Evolutionary conservation across 2,113 vertebrate genomes (phyloP).

Genomic region (Abramis brama): DNA sequence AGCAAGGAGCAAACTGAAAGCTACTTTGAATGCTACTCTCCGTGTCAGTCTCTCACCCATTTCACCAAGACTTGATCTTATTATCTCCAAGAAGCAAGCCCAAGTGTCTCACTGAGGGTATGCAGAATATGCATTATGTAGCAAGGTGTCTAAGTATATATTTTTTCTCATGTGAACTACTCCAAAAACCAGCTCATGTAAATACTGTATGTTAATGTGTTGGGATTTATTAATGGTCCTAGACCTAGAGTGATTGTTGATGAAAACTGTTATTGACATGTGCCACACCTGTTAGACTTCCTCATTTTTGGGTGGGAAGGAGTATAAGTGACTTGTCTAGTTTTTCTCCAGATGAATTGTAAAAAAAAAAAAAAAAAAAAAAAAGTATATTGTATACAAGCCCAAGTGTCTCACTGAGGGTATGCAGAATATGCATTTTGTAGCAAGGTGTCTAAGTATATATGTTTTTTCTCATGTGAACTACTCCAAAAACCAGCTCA

Average conservation of each 20-base stretch:
- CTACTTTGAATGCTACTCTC: slow-evolving; percentile 42
- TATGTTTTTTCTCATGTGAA: background rate
- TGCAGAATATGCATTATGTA: background rate
- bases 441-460: background rate
- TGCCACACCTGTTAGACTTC: background rate
- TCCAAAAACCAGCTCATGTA: background rate
- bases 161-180: background rate
- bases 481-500: background rate
- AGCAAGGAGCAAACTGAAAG: slow-evolving; percentile 47
- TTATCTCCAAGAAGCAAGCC: slow-evolving; percentile 40
- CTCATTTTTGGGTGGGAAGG: too few species aligned
- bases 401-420: slow-evolving; percentile 31
- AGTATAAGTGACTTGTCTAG: too few species aligned
- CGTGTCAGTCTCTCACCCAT: slow-evolving; percentile 33
- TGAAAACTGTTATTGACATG: background rate
- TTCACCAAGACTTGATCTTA: slow-evolving; percentile 37
- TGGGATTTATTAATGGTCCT: background rate
- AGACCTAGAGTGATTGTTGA: background rate
- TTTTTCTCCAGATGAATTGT: too few species aligned
- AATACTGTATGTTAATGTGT: background rate
- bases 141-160: background rate
- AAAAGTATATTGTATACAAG: too few species aligned
- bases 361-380: background rate
- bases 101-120: slow-evolving; percentile 32
- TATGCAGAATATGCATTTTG: background rate